phyloP scores from a whole-genome alignment of 2,888 invertebrate species.

The Minunthozetes semirufus region DNA sequence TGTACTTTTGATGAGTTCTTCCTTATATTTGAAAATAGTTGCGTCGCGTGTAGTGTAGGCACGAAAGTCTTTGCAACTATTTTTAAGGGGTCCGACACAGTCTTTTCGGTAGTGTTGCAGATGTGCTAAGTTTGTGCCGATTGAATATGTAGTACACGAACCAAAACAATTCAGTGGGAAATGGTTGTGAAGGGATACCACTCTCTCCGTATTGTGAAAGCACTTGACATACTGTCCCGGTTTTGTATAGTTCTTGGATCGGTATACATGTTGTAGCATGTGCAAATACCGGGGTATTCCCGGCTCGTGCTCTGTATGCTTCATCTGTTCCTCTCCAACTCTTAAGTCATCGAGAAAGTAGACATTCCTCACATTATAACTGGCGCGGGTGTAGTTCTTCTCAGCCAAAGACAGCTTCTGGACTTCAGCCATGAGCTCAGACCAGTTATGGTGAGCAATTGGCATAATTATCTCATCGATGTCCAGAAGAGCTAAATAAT shows the following conservation, averaged over 20 bases:
- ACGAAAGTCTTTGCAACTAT: conserved; percentile 69
- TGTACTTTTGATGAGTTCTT: conserved; percentile 63
- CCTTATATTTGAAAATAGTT: conserved; percentile 80
- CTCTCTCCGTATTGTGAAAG: conserved; percentile 84
- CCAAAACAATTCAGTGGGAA: conserved; percentile 82
- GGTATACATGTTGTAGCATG: conserved; percentile 85
- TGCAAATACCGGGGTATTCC: conserved; percentile 63
- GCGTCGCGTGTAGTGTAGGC: conserved; percentile 74
- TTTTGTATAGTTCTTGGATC: conserved; percentile 82
- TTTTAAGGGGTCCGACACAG: conserved; percentile 78
- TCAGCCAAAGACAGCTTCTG: conserved; percentile 55
- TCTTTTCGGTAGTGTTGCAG: conserved; percentile 89
- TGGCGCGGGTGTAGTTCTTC: conserved; percentile 62
- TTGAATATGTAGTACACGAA: conserved; percentile 69
- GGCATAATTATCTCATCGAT: conserved; percentile 68
- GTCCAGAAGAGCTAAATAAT: conserved; percentile 63
- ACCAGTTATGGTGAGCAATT: conserved; percentile 56
- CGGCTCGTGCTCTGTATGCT: conserved; percentile 43
- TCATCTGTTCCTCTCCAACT: conserved; percentile 51
- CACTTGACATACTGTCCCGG: conserved; percentile 89
- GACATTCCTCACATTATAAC: conserved; percentile 81
- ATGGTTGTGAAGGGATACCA: conserved; percentile 82
- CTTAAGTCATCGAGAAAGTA: conserved; percentile 83
- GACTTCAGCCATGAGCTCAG: conserved; percentile 56
- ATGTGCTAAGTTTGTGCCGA: conserved; percentile 74